Base-by-base conservation (phyloP, 2,888 invertebrate species). In the Cheiracanthium punctorium region DNA sequence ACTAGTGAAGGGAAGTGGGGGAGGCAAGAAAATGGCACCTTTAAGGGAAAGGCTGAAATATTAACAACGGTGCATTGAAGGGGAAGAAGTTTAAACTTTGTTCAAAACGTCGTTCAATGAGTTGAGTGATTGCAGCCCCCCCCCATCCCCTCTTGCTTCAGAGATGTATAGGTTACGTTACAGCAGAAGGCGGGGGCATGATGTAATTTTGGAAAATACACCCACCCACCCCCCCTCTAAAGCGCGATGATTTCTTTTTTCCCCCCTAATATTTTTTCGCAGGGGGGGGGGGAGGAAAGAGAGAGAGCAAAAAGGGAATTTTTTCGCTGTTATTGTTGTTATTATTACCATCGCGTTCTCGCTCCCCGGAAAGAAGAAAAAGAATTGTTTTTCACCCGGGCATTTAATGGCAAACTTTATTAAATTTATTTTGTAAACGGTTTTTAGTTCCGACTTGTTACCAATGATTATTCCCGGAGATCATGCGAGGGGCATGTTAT, bases 61-160 rank as follows among this genome's bases (percentile, higher is more conserved):
- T 86, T 86, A 86, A 80, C 85, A 86, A 86, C 85, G 85, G 80
- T 80, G 85, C 85, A 86, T 20, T 75, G 75, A 72, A 75, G 80
- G 75, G 85, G 71, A 86, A 86, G 80, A 80, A 86, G 80, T 86
- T 86, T 86, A 86, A 86, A 86, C 80, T 86, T 86, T 86, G 85
- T 86, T 86, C 85, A 86, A 80, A 86, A 85, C 84, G 84, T 85
- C 84, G 84, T 74, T 85, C 79, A 85, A 85, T 79, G 79, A 85
- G 84, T 85, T 85, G 84, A 85, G 84, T 79, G 84, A 85, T 85
- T 79, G 52, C 64, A 37, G 48, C 67, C 76, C 67, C 76, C 48
- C 72, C 32, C 77, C 37, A n/a, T n/a, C n/a, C 48, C 43, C 71
- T 41, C 67, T n/a, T n/a, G n/a, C n/a, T 69, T 37, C 64, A 14